Evolutionary conservation across 2,888 invertebrate species (phyloP).

Genomic region (Tetranychus truncatus): DNA sequence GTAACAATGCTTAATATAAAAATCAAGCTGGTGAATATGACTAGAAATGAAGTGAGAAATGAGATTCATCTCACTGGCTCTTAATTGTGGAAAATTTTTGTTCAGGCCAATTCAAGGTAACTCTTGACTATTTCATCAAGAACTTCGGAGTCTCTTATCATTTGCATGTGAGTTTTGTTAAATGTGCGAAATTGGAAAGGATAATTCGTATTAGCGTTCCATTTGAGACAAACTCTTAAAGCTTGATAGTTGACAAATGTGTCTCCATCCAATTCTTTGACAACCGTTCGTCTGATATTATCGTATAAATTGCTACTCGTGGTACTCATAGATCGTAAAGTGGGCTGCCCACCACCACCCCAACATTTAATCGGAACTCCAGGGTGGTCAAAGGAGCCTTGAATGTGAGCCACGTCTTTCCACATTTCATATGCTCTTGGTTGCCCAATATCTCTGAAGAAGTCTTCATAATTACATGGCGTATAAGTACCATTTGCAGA

Average conservation of each 20-base stretch:
- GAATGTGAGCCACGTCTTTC: not conserved
- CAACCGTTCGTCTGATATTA: too few relatives aligned
- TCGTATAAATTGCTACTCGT: not conserved
- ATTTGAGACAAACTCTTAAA: conserved; percentile 1
- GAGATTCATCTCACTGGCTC: not conserved
- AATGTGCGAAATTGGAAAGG: conserved; percentile 1
- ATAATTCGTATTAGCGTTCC: conserved; percentile 1
- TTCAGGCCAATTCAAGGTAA: not conserved
- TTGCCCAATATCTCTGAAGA: not conserved
- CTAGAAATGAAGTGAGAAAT: not conserved
- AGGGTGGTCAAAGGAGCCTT: not conserved
- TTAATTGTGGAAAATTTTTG: not conserved
- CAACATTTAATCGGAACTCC: not conserved
- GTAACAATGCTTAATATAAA: too few relatives aligned
- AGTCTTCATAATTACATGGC: not conserved
- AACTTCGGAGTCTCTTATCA: conserved; percentile 6
- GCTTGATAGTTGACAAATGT: conserved; percentile 8
- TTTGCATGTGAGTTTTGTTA: conserved; percentile 8
- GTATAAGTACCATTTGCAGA: not conserved
- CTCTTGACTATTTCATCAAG: not conserved
- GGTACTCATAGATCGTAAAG: conserved; percentile 4
- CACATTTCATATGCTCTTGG: conserved; percentile 1
- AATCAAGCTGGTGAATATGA: not conserved
- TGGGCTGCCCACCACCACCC: conserved; percentile 3
- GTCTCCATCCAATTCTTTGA: conserved; percentile 8